Base-by-base conservation (phyloP, 1,140 invertebrate genomes). In the Meteorus sp. region DNA sequence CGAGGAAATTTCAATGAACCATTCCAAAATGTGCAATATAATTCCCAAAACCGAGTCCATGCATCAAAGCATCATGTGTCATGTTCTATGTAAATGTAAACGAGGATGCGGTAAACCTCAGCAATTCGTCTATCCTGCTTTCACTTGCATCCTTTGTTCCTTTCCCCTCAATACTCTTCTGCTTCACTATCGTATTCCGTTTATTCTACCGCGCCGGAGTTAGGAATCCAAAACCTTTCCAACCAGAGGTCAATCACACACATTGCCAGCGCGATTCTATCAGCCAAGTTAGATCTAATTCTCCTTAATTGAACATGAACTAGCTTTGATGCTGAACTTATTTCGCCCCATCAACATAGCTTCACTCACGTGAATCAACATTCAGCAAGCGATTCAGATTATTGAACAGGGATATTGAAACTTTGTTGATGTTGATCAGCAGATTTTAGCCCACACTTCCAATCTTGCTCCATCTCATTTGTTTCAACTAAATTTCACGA, bases 51-150 rank as follows among this genome's bases (percentile, higher is more conserved):
- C 43, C 4, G 22, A 45, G 22, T 15, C 25, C n/a, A 31, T 13
- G 45, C 31, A 48, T 19, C 45, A 48, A 27, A 48, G 19, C 17
- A 27, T 48, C n/a, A 27, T 31, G 15, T 29, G 15, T n/a, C 45
- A 27, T 13, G 13, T 8, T 11, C 45, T 48, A 48, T 48, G 45
- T 48, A 48, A 48, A 48, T 48, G 45, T 48, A 48, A 48, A 48
- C 45, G 45, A 27, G 25, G 25, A 9, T 48, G 45, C 23, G 45
- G 45, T 48, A 4, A 17, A 31, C 45, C 45, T 15, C n/a, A n/a
- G n/a, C n/a, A n/a, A 48, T n/a, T 19, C 9, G 39, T 19, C 17
- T 29, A 5, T 9, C 27, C 45, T 48, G n/a, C n/a, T n/a, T n/a
- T n/a, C n/a, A n/a, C n/a, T n/a, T n/a, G n/a, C n/a, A n/a, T n/a